Conservation (phyloP, 2,797 vertebrate species). For the Taeniopygia guttata region DNA sequence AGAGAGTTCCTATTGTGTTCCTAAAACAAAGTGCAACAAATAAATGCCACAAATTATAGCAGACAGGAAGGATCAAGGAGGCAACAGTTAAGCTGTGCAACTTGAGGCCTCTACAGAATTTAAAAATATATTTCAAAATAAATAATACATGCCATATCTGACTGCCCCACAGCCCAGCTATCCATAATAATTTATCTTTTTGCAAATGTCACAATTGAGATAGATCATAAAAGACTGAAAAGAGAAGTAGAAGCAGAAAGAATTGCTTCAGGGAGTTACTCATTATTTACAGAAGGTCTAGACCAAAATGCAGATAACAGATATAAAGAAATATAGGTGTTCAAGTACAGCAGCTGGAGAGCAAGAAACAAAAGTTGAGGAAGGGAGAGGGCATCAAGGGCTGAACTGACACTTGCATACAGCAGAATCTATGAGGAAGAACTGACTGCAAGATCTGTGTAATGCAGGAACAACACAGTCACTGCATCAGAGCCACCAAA, state of each 20-base stretch:
- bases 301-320: not conserved
- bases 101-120: slow-evolving; percentile 11
- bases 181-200: slow-evolving; percentile 37
- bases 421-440: not conserved
- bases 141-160: slow-evolving; percentile 17
- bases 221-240: slow-evolving; percentile 12
- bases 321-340: slow-evolving; percentile 11
- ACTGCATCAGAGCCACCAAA: not conserved
- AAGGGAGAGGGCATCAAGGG: not conserved
- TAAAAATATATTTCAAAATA: slow-evolving; percentile 25
- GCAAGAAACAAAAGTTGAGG: not conserved
- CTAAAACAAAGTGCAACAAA: not conserved
- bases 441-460: not conserved
- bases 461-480: not conserved
- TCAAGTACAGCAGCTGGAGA: not conserved
- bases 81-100: not conserved
- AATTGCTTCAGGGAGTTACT: slow-evolving; percentile 33
- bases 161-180: slow-evolving; percentile 35
- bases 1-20: not conserved
- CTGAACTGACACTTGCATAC: not conserved
- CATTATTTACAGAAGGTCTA: not conserved
- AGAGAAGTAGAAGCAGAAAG: not conserved
- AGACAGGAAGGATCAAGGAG: not conserved
- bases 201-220: slow-evolving; percentile 19
- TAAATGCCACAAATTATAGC: not conserved